Conservation (phyloP, 2,888 invertebrate genomes). For the Dryomyza anilis region DNA sequence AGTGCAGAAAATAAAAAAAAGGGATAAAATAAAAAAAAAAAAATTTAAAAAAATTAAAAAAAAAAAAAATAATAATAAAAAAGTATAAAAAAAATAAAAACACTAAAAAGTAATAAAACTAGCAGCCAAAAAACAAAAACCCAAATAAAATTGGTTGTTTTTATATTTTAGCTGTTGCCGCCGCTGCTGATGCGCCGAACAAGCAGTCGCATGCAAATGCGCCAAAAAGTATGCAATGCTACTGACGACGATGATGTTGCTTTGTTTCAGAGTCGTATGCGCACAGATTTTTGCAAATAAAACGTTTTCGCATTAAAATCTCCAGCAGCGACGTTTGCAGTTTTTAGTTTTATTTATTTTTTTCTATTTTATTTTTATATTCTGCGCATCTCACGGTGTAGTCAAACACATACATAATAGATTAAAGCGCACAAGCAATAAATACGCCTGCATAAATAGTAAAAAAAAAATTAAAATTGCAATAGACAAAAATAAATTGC, state of each 20-base stretch:
- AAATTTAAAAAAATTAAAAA: not conserved
- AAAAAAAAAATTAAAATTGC: not conserved
- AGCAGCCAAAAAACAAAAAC: not conserved
- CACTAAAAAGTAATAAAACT: not conserved
- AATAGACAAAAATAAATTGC: slow-evolving; percentile 11
- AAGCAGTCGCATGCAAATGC: slow-evolving; percentile 4
- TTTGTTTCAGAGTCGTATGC: not conserved
- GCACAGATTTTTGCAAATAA: slow-evolving; percentile 2
- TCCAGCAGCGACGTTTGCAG: not conserved
- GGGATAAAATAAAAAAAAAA: not conserved
- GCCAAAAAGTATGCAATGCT: slow-evolving; percentile 1
- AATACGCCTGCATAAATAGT: not conserved
- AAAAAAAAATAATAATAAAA: not conserved
- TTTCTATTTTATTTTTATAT: too few species aligned
- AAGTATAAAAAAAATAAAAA: not conserved
- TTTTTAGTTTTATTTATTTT: not conserved
- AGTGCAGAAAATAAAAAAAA: too few species aligned
- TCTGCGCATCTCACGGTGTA: not conserved
- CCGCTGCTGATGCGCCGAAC: not conserved
- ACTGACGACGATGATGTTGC: not conserved
- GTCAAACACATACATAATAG: not conserved
- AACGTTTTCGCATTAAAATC: slow-evolving; percentile 7
- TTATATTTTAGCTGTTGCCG: not conserved
- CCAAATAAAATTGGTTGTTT: too few species aligned
- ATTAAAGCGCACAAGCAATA: not conserved